phyloP scores from a whole-genome alignment of 1,140 invertebrate species.

The Phthorimaea operculella region DNA sequence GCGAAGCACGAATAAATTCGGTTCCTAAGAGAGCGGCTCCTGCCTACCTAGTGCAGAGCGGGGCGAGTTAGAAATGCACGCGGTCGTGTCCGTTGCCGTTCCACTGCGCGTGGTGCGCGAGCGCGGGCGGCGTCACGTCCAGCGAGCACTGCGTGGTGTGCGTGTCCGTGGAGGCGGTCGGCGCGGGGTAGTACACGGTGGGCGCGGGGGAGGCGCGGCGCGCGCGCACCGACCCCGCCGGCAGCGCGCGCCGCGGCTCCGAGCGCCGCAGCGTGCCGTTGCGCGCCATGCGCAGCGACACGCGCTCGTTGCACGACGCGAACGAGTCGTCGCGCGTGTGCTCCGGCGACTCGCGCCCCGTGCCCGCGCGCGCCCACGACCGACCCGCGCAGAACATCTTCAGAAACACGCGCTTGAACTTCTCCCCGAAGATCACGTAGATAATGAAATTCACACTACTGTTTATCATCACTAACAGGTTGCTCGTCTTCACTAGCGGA shows the following conservation, averaged over 20 bases:
- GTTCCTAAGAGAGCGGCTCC: neutral
- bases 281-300: constrained; percentile 74
- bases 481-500: constrained; percentile 86
- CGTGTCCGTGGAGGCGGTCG: constrained; percentile 14
- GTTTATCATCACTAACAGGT: constrained; percentile 96
- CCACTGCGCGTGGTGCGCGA: constrained; percentile 12
- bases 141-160: constrained; percentile 22
- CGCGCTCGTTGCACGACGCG: constrained; percentile 77
- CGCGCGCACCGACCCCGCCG: constrained; percentile 4
- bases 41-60: neutral
- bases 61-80: constrained; percentile 24
- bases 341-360: constrained; percentile 76
- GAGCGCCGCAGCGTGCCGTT: constrained; percentile 54
- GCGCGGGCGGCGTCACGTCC: constrained; percentile 21
- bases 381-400: constrained; percentile 83
- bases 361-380: constrained; percentile 65
- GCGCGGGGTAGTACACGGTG: constrained; percentile 49
- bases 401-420: constrained; percentile 92
- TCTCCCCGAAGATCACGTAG: constrained; percentile 96
- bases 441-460: constrained; percentile 97
- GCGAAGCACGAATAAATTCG: neutral
- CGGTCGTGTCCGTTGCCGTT: constrained; percentile 33
- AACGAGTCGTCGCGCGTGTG: constrained; percentile 81
- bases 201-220: constrained; percentile 31
- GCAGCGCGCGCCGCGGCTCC: constrained; percentile 39